Conservation (phyloP, 1,140 invertebrate species). For the Nasonia vitripennis region DNA sequence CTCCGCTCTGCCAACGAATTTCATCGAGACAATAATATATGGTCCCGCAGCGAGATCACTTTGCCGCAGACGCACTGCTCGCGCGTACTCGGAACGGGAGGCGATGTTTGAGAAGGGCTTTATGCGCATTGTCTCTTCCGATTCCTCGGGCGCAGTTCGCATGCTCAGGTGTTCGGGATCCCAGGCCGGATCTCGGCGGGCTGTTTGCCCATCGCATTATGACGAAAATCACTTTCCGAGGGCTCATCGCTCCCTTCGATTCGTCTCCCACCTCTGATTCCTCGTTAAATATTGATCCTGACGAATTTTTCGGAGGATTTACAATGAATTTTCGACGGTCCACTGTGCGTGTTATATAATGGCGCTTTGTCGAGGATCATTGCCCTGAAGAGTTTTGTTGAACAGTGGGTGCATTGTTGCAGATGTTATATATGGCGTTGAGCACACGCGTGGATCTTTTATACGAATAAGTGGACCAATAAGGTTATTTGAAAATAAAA, state of each 20-base stretch:
- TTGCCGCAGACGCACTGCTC: constrained; percentile 9
- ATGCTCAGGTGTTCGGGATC: constrained; percentile 48
- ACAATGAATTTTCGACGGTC: not conserved
- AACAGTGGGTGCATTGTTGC: not conserved
- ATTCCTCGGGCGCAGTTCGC: constrained; percentile 22
- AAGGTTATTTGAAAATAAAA: no score
- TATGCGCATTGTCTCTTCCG: constrained; percentile 3
- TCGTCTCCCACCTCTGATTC: not conserved
- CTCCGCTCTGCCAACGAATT: not conserved
- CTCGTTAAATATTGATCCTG: constrained; percentile 25
- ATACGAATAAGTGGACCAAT: no score
- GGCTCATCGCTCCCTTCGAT: not conserved
- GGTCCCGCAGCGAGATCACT: not conserved
- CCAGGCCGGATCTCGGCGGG: not conserved
- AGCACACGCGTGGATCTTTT: no score
- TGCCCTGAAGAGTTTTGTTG: not conserved
- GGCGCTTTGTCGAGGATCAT: not conserved
- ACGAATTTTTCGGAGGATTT: not conserved
- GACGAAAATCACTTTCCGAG: constrained; percentile 39
- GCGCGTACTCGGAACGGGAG: not conserved
- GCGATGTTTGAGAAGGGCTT: constrained; percentile 32
- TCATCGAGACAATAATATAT: not conserved
- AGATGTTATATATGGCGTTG: no score
- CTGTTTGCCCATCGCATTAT: constrained; percentile 52
- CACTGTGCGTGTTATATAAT: not conserved